Evolutionary conservation across 2,113 vertebrate genomes (phyloP).

Genomic region (Seriola rivoliana): DNA sequence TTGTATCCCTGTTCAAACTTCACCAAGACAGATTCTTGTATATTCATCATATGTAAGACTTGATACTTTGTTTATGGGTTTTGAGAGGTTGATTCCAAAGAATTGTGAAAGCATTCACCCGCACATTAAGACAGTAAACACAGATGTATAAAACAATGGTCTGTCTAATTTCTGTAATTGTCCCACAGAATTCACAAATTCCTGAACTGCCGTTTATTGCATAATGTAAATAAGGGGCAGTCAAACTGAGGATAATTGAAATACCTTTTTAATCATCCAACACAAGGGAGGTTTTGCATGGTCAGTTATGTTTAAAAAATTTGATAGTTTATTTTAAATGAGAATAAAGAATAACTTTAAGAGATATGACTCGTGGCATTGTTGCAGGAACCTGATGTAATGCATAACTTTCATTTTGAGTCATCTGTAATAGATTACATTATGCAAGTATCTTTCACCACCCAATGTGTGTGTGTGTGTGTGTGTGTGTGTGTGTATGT

Average conservation of each 20-base stretch:
- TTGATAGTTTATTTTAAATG: too few relatives aligned
- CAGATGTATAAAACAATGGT: slow-evolving; percentile 28
- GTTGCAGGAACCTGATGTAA: not conserved
- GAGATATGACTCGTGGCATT: not conserved
- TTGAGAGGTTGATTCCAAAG: not conserved
- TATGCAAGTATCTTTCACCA: not conserved
- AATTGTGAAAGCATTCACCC: slow-evolving; percentile 31
- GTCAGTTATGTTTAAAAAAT: not conserved
- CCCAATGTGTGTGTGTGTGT: not conserved
- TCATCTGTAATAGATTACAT: not conserved
- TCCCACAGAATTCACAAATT: slow-evolving; percentile 24
- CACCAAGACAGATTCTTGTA: not conserved
- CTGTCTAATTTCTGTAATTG: slow-evolving; percentile 1
- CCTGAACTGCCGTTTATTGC: not conserved
- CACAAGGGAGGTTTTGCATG: not conserved
- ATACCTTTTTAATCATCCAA: not conserved
- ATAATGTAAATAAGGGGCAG: slow-evolving; percentile 1
- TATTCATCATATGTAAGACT: not conserved
- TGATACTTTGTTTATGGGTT: slow-evolving; percentile 2
- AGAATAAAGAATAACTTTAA: not conserved
- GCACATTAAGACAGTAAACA: slow-evolving; percentile 22
- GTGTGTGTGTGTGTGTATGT: not conserved
- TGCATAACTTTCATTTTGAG: not conserved
- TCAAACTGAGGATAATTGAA: slow-evolving; percentile 5
- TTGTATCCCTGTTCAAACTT: not conserved